These are phyloP conservation scores for Periplaneta americana DNA, from an alignment of 1,140 invertebrate genomes.

Conservation along the genomic window DNA sequence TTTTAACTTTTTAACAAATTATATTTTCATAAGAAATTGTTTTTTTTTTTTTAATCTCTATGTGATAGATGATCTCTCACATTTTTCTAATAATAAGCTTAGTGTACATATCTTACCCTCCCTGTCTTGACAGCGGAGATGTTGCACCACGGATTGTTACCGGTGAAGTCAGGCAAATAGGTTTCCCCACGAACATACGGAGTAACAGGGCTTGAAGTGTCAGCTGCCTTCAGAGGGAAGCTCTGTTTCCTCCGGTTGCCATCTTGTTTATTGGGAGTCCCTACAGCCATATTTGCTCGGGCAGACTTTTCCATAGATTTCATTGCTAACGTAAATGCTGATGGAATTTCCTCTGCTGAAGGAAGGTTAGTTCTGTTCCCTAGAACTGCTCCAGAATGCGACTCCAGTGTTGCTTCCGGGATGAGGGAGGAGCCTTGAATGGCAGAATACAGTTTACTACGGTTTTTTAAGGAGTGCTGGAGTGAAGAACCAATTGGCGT, in stretches of 20 bases:
- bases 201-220: not conserved
- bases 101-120: conserved; percentile 23
- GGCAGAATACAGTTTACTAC: conserved; percentile 35
- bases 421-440: not conserved
- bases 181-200: conserved; percentile 11
- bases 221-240: conserved; percentile 60
- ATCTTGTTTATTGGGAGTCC: conserved; percentile 34
- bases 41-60: too few relatives aligned
- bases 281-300: not conserved
- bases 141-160: conserved; percentile 35
- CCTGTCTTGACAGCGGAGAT: conserved; percentile 28
- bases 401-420: not conserved
- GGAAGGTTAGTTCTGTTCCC: conserved; percentile 36
- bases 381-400: conserved; percentile 28
- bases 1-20: too few relatives aligned
- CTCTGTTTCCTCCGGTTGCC: conserved; percentile 65
- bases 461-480: conserved; percentile 24
- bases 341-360: conserved; percentile 29
- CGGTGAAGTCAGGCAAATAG: conserved; percentile 32
- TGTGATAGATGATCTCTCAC: too few relatives aligned
- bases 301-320: not conserved
- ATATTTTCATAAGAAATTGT: too few relatives aligned
- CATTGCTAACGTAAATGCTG: not conserved
- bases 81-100: too few relatives aligned
- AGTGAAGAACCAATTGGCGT: conserved; percentile 12